phyloP scores from a whole-genome alignment of 1,140 invertebrate species.

The Thaumatotibia leucotreta region DNA sequence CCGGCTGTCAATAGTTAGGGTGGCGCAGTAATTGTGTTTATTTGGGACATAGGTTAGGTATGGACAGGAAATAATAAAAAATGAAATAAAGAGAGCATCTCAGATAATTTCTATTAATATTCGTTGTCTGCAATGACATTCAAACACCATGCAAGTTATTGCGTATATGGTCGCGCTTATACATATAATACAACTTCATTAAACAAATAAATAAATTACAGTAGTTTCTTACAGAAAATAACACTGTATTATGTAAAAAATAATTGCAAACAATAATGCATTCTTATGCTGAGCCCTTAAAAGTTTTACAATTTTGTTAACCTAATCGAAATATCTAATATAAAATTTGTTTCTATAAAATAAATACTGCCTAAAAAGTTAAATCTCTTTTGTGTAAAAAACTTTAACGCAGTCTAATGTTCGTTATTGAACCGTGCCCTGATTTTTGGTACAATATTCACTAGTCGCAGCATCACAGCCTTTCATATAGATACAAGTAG shows the following conservation, averaged over 20 bases:
- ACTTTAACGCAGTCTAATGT: constrained; percentile 42
- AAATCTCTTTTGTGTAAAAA: constrained; percentile 32
- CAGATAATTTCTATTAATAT: constrained; percentile 33
- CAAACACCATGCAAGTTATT: constrained; percentile 11
- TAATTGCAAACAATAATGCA: constrained; percentile 31
- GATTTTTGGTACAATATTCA: constrained; percentile 35
- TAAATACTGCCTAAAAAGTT: constrained; percentile 41
- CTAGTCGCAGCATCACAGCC: constrained; percentile 51
- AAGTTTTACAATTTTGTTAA: constrained; percentile 19
- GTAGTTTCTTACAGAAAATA: constrained; percentile 14
- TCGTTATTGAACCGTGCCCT: constrained; percentile 24
- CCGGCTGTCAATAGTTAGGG: too few relatives aligned
- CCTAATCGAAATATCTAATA: constrained; percentile 32
- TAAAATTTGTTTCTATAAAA: constrained; percentile 34
- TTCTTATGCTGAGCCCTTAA: constrained; percentile 12
- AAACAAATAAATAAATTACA: constrained; percentile 6
- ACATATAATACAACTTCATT: constrained; percentile 8
- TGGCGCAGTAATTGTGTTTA: neutral
- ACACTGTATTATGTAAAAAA: constrained; percentile 19
- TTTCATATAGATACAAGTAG: constrained; percentile 96
- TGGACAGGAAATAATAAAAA: constrained; percentile 14
- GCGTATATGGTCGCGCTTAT: constrained; percentile 7
- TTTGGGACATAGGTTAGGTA: neutral
- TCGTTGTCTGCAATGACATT: constrained; percentile 30
- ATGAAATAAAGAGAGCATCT: constrained; percentile 22